phyloP scores from a whole-genome alignment of 2,888 invertebrate genomes.

The Thereva unica region DNA sequence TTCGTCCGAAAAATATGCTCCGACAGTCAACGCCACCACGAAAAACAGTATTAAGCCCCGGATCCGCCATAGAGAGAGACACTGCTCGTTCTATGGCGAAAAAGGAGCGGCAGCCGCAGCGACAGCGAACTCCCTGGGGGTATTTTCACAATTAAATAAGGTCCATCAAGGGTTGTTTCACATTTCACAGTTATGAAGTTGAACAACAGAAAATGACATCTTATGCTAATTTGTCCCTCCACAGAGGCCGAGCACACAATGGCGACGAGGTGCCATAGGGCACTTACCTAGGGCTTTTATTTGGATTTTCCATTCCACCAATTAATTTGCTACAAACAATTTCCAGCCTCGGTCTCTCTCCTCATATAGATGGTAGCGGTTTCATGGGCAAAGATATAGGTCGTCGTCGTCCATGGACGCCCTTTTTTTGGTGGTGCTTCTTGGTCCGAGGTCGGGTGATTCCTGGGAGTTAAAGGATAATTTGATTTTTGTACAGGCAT shows the following conservation, averaged over 20 bases:
- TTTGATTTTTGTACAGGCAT: too few species aligned
- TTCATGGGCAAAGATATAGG: too few species aligned
- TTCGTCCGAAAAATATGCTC: slow-evolving; percentile 1
- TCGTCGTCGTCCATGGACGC: too few species aligned
- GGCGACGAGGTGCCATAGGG: slow-evolving; percentile 1
- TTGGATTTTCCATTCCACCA: slow-evolving; percentile 1
- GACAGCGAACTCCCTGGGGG: not conserved
- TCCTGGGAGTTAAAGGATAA: too few species aligned
- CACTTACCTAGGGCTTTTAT: slow-evolving; percentile 2
- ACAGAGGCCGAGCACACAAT: not conserved
- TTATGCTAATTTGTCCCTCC: slow-evolving; percentile 18
- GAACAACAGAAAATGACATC: slow-evolving; percentile 12
- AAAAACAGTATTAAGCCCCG: too few species aligned
- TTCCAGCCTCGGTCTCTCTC: not conserved
- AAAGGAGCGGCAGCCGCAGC: slow-evolving; percentile 1
- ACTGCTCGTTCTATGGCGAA: not conserved
- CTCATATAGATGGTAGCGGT: too few species aligned
- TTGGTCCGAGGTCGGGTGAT: too few species aligned
- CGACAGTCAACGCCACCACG: too few species aligned
- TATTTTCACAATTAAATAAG: not conserved
- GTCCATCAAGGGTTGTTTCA: slow-evolving; percentile 12
- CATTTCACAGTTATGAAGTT: slow-evolving; percentile 6
- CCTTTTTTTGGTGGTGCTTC: too few species aligned
- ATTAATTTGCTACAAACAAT: slow-evolving; percentile 17
- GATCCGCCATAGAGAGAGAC: too few species aligned